Evolutionary conservation across 2,113 vertebrate genomes (phyloP), one percentile per base, ranked within the genome.

Genomic region (Brachirus orientalis): DNA sequence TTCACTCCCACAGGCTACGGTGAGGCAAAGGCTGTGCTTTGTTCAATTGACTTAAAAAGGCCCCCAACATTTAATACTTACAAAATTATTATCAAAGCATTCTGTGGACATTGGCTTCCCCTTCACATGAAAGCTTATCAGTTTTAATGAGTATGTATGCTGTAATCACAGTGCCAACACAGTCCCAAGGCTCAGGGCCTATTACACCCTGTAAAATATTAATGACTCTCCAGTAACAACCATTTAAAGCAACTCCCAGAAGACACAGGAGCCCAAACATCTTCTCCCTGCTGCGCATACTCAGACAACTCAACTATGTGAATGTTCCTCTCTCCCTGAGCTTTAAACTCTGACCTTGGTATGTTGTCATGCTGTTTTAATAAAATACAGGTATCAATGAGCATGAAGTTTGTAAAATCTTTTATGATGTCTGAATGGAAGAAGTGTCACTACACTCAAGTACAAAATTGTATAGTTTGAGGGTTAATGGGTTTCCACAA

Each of bases 181-280:
- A 81, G 90, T 95, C 95, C 95, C 94, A 84, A 87, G 92, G 92
- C 94, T 92, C 84, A 83, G 90, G 91, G 91, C 93, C 94, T 95
- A 95, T 96, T 96, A 95, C 93, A 94, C 92, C 91, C 92, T 91
- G 92, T 95, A 94, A 95, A 95, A 95, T 93, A 94, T 96, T 95
- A 95, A 96, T 96, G 94, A 94, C 89, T 92, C 91, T 90, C 88
- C 87, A 95, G 92, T 91, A 93, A 88, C 86, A 94, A 91, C 84
- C 73, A 67, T 94, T 95, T 94, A 93, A 93, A 94, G 91, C 69
- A 88, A 88, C 89, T 94, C 94, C 94, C 92, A 85, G 81, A 93
- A 88, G 94, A 93, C 87, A 58, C 13, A 20, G 17, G 45, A 57
- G 64, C 64, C 68, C 55, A 75, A 75, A 82, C 63, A 66, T 14